phyloP scores from a whole-genome alignment of 2,888 invertebrate species.

The Kryphioiulus occultus region DNA sequence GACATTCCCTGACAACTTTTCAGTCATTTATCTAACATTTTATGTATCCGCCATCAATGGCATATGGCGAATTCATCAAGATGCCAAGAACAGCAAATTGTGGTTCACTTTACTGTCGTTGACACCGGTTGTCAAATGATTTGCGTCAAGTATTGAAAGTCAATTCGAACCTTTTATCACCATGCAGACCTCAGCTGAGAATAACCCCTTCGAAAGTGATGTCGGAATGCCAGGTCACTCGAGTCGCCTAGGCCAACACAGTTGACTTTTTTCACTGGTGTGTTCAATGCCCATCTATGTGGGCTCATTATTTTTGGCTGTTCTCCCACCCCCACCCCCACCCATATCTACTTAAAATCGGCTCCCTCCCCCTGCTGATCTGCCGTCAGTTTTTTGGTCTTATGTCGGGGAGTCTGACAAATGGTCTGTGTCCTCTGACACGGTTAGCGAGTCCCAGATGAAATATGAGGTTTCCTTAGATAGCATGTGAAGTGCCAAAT shows the following conservation, averaged over 20 bases:
- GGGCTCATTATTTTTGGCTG: slow-evolving; percentile 23
- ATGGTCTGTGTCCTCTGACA: slow-evolving; percentile 45
- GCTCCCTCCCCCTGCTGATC: slow-evolving; percentile 22
- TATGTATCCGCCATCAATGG: too few relatives aligned
- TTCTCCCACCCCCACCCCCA: background rate
- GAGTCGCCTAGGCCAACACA: background rate
- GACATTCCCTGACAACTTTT: too few relatives aligned
- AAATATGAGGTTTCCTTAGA: slow-evolving; percentile 43
- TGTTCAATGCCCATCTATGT: slow-evolving; percentile 6
- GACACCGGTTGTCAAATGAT: too few relatives aligned
- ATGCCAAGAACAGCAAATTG: too few relatives aligned
- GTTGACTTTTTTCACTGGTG: background rate
- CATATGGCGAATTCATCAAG: too few relatives aligned
- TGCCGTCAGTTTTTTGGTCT: slow-evolving; percentile 41
- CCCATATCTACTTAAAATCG: slow-evolving; percentile 21
- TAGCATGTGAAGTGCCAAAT: slow-evolving; percentile 43
- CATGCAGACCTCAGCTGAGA: background rate
- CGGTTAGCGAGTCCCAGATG: slow-evolving; percentile 40
- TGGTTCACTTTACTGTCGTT: too few relatives aligned
- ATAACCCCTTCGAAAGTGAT: background rate
- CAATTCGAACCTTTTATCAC: background rate
- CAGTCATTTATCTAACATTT: too few relatives aligned
- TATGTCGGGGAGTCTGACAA: slow-evolving; percentile 41
- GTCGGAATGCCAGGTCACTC: background rate
- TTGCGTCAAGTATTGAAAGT: background rate